Base-by-base conservation (phyloP, 1,140 invertebrate genomes). In the Drosophila seguyi region DNA sequence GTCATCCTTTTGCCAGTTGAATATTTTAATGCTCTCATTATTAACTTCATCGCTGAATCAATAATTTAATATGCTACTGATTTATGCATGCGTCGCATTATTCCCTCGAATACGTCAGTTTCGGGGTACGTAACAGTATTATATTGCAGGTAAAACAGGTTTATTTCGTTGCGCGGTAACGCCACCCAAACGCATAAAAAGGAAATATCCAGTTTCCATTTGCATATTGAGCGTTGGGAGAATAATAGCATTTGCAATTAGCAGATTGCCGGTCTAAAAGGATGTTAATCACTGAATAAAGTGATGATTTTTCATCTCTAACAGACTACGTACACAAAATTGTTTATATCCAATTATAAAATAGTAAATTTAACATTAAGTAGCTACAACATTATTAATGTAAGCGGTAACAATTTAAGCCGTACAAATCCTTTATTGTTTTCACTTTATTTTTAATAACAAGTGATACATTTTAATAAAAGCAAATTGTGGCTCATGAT, bases 11-110 rank as follows among this genome's bases (percentile, higher is more conserved):
- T 29, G 60, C 55, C 57, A 48, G 47, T 48, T 56, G 25, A 60
- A 71, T 45, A 61, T 50, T 59, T 62, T 63, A 76, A 72, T 88
- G 61, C 48, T 66, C 52, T 66, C 57, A 61, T 87, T 82, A 77
- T 83, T 61, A 59, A 60, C 50, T 71, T 82, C 71, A 75, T 73
- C 63, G 72, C 57, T 48, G 75, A 88, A 79, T 80, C 71, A 88
- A 87, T 87, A 60, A 79, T 87, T 82, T 61, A 69, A 73, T 52
- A 48, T 42, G 65, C 50, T 52, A 59, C 84, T 47, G 79, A 88
- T 76, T 87, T 87, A 67, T 55, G 62, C 25, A 44, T 67, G 48
- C 72, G 41, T 18, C 20, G 16, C 25, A 53, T 53, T n/a, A 38
- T 53, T 53, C 14, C 31, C 31, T 16, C 7, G 31, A 36, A 53